Evolutionary conservation across 2,888 invertebrate genomes (phyloP).

Genomic region (Amaurobius ferox): DNA sequence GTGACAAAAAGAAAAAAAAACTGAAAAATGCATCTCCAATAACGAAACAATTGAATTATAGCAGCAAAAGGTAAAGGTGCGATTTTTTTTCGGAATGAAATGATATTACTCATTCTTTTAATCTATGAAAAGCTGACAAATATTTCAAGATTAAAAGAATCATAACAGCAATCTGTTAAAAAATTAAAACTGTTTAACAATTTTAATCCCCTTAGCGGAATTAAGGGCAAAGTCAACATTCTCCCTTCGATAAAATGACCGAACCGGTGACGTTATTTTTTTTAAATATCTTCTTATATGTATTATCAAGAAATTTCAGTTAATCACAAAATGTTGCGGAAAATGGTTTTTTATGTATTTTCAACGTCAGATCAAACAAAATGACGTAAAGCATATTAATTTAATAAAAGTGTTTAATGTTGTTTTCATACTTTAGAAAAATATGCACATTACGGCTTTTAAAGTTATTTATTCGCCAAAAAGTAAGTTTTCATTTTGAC

Average conservation of each 20-base stretch:
- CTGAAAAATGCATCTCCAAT: background rate
- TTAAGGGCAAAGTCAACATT: constrained; percentile 16
- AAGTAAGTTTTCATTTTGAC: no score
- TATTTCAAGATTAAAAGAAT: constrained; percentile 14
- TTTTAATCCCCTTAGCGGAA: constrained; percentile 4
- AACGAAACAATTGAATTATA: constrained; percentile 15
- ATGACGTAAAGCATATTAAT: background rate
- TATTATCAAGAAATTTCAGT: constrained; percentile 3
- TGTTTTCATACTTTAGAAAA: background rate
- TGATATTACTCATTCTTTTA: constrained; percentile 7
- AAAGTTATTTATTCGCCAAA: no score
- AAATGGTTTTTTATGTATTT: background rate
- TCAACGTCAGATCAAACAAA: background rate
- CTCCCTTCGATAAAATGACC: background rate
- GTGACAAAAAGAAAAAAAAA: background rate
- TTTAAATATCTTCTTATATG: background rate
- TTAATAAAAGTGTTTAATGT: background rate
- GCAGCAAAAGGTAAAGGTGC: background rate
- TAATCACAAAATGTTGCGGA: background rate
- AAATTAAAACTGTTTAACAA: constrained; percentile 14
- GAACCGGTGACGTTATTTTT: background rate
- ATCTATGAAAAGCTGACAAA: constrained; percentile 6
- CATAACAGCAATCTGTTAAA: background rate
- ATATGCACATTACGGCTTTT: no score
- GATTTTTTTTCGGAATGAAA: background rate